Evolutionary conservation across 2,113 vertebrate genomes (phyloP), one percentile per base, ranked within the genome.

Genomic region (Gymnorhina tibicen): DNA sequence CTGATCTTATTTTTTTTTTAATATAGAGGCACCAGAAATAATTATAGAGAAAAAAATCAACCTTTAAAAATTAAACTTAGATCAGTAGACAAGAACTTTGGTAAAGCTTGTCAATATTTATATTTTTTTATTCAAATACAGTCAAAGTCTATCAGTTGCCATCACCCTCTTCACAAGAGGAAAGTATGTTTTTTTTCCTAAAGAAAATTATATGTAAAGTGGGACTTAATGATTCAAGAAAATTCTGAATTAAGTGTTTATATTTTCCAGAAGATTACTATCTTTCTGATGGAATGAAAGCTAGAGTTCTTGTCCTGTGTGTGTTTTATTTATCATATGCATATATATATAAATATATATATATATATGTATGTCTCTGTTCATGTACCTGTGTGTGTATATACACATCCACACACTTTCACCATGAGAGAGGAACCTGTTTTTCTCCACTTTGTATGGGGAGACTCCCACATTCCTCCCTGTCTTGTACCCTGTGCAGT

Each of bases 41-140:
- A 87, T 70, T 91, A 89, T 58, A 94, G 89, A 90, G 55, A 83
- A 69, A 56, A 56, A 93, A 77, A 94, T 67, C 32, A 96, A 94
- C 87, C 89, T 91, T 94, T 63, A 68, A 91, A 95, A 95, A 93
- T 68, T 82, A 90, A 60, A 93, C 75, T 95, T 94, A 93, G 95
- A 96, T 93, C 69, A 97, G 93, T 49, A 85, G 97, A 95, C 96
- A 97, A 97, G 84, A 97, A 98, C 96, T 98, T 97, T 96, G 94
- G 87, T 97, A 98, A 98, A 98, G 97, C 96, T 94, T 79, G 86
- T 91, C 96, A 89, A 87, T 87, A 91, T 93, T 89, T 91, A 89
- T 95, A 91, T 91, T 84, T 68, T 50, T 74, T 89, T 83, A 64
- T 89, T 94, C 64, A 93, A 92, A 94, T 95, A 95, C 88, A 96